Conservation (phyloP, 92 coral and sea anemone genomes). For the Meandrina meandrites region DNA sequence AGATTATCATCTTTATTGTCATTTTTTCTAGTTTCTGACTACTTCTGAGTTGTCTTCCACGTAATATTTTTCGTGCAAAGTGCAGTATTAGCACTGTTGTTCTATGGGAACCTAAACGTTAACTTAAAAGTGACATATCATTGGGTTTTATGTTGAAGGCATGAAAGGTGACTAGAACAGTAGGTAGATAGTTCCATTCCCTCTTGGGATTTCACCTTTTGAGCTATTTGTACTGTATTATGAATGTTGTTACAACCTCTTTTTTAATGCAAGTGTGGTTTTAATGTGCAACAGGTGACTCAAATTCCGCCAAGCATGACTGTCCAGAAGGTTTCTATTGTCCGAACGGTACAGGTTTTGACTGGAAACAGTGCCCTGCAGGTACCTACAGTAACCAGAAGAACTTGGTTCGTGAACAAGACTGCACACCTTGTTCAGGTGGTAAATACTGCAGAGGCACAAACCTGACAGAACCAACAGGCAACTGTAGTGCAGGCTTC, state of each 20-base stretch:
- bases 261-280: not conserved
- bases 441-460: slow-evolving; percentile 85
- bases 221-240: not conserved
- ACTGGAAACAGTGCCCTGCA: slow-evolving; percentile 90
- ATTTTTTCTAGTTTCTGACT: not conserved
- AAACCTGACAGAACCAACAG: slow-evolving; percentile 87
- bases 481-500: slow-evolving; percentile 82
- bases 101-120: not conserved
- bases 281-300: slow-evolving; percentile 9
- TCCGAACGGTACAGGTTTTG: slow-evolving; percentile 91
- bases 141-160: too few relatives aligned
- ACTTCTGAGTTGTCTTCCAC: not conserved
- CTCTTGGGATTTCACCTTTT: too few relatives aligned
- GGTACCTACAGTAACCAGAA: slow-evolving; percentile 82
- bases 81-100: not conserved
- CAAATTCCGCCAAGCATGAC: slow-evolving; percentile 60
- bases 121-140: too few relatives aligned
- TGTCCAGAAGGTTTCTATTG: slow-evolving; percentile 95
- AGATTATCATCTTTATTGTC: not conserved
- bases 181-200: not conserved
- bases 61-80: not conserved
- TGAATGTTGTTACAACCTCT: not conserved
- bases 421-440: slow-evolving; percentile 92
- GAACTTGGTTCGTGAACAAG: slow-evolving; percentile 80
- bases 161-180: not conserved